Percentiles rank a stretch among this genome's conserved stretches.
phyloP scores from a whole-genome alignment of 2,888 invertebrate genomes.

The Palloptera scutellata region DNA sequence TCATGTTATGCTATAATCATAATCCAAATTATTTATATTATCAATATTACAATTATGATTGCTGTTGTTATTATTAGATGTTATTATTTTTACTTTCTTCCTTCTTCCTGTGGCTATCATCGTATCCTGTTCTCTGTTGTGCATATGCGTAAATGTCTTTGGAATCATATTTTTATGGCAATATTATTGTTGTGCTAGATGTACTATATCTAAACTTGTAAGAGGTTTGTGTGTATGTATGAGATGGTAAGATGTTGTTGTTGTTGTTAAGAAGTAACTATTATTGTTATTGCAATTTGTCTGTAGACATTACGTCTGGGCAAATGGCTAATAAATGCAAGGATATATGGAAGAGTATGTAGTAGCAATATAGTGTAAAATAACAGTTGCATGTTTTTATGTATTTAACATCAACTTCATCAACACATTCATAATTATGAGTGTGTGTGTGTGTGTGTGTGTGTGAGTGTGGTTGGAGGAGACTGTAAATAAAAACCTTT shows the following conservation, averaged over 20 bases:
- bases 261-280: conserved; percentile 39
- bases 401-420: conserved; percentile 22
- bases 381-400: conserved; percentile 49
- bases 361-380: conserved; percentile 45
- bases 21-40: conserved; percentile 38
- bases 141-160: conserved; percentile 50
- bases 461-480: not conserved
- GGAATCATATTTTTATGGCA: conserved; percentile 57
- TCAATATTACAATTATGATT: conserved; percentile 53
- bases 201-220: no score
- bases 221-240: no score
- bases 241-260: conserved; percentile 9
- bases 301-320: conserved; percentile 52
- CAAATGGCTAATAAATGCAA: conserved; percentile 8
- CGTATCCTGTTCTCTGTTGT: not conserved
- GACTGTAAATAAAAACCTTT: no score
- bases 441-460: no score
- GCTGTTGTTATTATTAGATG: conserved; percentile 53
- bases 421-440: conserved; percentile 1
- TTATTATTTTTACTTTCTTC: conserved; percentile 1
- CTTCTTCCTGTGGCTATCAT: conserved; percentile 5
- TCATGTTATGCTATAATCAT: not conserved
- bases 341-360: conserved; percentile 5
- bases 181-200: conserved; percentile 19
- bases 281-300: conserved; percentile 59